Conservation (phyloP, 2,797 vertebrate species). For the Capromys pilorides region DNA sequence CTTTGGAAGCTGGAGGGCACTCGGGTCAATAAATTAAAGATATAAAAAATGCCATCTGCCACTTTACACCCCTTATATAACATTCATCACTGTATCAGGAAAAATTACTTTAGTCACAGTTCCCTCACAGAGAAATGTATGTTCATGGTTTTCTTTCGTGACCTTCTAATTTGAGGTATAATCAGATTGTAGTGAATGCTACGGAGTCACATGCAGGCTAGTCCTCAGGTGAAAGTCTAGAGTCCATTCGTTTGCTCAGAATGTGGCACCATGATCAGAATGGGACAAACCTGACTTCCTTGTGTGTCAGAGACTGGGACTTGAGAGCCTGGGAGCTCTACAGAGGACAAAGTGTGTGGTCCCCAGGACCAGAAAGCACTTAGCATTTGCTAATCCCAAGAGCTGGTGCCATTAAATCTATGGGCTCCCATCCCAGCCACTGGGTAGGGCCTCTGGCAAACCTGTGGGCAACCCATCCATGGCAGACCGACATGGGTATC, state of each 20-base stretch:
- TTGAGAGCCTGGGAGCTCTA: neutral
- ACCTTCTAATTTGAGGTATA: conserved; percentile 67
- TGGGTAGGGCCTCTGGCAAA: neutral
- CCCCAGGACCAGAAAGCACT: neutral
- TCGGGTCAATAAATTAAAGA: conserved; percentile 74
- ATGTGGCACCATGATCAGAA: too few species aligned
- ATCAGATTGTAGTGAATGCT: conserved; percentile 57
- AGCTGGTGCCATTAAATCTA: neutral
- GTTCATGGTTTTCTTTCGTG: conserved; percentile 66
- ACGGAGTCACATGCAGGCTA: conserved; percentile 5
- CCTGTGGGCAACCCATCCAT: neutral
- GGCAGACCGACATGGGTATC: neutral
- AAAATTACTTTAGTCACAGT: conserved; percentile 65
- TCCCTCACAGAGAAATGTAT: conserved; percentile 59
- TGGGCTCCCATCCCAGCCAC: neutral
- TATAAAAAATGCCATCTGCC: conserved; percentile 69
- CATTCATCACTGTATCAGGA: conserved; percentile 67
- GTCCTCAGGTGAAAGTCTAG: conserved; percentile 29
- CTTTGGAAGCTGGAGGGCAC: conserved; percentile 64
- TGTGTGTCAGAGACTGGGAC: neutral
- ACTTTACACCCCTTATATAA: conserved; percentile 48
- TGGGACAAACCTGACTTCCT: neutral
- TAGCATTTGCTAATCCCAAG: neutral
- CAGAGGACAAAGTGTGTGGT: too few species aligned
- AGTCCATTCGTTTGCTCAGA: neutral